Conservation (phyloP, 2,113 vertebrate genomes). For the Embiotoca jacksoni region DNA sequence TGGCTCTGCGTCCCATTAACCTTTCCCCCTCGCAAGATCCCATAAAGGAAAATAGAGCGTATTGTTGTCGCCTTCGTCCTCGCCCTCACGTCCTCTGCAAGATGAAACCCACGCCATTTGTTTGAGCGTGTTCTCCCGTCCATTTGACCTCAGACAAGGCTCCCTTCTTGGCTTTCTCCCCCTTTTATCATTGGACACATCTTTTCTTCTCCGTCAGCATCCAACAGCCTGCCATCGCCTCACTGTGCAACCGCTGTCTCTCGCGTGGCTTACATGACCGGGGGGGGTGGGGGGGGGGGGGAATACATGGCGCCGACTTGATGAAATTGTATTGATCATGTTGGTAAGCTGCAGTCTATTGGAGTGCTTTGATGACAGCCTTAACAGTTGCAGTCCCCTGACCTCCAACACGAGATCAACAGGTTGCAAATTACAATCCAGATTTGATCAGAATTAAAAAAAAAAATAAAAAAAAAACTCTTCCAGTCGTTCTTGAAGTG, state of each 20-base stretch:
- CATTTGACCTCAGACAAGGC: conserved; percentile 41
- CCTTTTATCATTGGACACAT: neutral
- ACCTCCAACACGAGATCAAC: neutral
- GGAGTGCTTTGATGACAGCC: conserved; percentile 26
- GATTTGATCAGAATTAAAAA: neutral
- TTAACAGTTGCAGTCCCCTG: conserved; percentile 10
- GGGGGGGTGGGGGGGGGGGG: conserved; percentile 9
- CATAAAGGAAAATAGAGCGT: conserved; percentile 45
- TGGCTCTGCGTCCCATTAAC: conserved; percentile 35
- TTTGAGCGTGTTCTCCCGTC: conserved; percentile 31
- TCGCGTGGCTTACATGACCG: conserved; percentile 26
- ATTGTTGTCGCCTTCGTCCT: conserved; percentile 59
- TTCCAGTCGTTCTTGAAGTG: neutral
- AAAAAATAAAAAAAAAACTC: neutral
- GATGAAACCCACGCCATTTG: conserved; percentile 38
- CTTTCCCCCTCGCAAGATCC: conserved; percentile 41
- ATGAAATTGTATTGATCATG: conserved; percentile 51
- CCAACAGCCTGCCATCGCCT: conserved; percentile 14
- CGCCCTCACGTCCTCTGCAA: conserved; percentile 48
- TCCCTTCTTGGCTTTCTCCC: conserved; percentile 9
- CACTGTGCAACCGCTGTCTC: neutral
- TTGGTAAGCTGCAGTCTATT: conserved; percentile 5
- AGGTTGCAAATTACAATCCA: conserved; percentile 25
- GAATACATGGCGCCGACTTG: conserved; percentile 35
- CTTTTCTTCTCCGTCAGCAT: conserved; percentile 28